Evolutionary conservation across 2,113 vertebrate genomes (phyloP).

Genomic region (Drymodes brunneopygia): DNA sequence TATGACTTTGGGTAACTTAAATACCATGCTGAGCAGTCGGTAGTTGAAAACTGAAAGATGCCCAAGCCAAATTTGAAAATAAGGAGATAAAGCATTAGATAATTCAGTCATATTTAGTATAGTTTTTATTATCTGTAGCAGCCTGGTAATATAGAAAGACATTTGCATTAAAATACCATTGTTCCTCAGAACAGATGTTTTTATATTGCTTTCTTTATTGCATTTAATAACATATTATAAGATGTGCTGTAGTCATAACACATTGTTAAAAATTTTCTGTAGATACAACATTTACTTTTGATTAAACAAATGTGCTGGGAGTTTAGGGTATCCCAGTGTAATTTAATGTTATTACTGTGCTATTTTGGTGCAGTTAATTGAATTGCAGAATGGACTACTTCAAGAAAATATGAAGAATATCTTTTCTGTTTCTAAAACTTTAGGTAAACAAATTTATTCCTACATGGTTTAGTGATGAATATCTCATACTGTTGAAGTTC

Average conservation of each 20-base stretch:
- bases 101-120: background rate
- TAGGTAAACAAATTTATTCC: background rate
- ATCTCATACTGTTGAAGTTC: background rate
- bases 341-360: background rate
- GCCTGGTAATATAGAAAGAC: background rate
- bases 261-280: background rate
- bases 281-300: constrained; percentile 20
- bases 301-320: constrained; percentile 6
- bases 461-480: background rate
- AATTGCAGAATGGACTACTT: background rate
- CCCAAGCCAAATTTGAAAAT: constrained; percentile 2
- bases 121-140: background rate
- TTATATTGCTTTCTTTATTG: background rate
- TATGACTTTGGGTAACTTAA: background rate
- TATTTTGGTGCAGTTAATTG: background rate
- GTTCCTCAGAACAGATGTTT: background rate
- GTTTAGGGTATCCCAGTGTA: background rate
- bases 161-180: background rate
- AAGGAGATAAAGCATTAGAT: background rate
- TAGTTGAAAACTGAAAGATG: constrained; percentile 11
- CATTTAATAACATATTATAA: background rate
- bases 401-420: background rate
- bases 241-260: background rate
- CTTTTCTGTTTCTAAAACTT: background rate
- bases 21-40: background rate